Base-by-base conservation (phyloP, 2,113 vertebrate genomes). In the Cyanocitta stelleri region DNA sequence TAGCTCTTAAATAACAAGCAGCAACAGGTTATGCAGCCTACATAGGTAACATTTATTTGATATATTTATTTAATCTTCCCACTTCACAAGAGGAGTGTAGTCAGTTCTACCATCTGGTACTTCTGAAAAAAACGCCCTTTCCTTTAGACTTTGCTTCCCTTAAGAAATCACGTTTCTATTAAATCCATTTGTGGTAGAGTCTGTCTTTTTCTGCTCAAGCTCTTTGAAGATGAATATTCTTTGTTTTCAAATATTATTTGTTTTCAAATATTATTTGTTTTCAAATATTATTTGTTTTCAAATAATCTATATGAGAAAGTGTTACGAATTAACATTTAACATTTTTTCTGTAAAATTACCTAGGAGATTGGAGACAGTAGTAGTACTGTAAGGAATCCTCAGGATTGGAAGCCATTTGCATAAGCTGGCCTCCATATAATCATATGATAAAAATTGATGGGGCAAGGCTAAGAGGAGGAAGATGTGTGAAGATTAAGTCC, bases 31-130 rank as follows among this genome's bases (percentile, higher is more conserved):
- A 63, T 66, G 76, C 85, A 95, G 81, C 87, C 93, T 87, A 89
- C 55, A 3, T 67, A 91, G 80, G 83, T 88, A 92, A 37, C 78
- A 19, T 77, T 87, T 85, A 41, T 84, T 92, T 69, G 68, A 87
- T 87, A 54, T 64, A 79, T 79, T 95, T 89, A 75, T 95, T 94
- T 93, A 76, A 63, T 93, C 87, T 92, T 93, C 79, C 85, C 58
- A 85, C 81, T 91, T 93, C 54, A 24, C 83, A 69, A 66, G 49
- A 68, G 30, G 44, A 90, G 52, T 83, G 62, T 77, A 55, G 91
- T 96, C 71, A 87, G 51, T 90, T 95, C 58, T 81, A 32, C 83
- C 95, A 96, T 95, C 94, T 97, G 92, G 78, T 85, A 59, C 64
- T 94, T 83, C 61, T 95, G 75, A 76, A 43, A 85, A 79, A 69